Conservation (phyloP, 2,888 invertebrate species). For the Sinelater perroti region DNA sequence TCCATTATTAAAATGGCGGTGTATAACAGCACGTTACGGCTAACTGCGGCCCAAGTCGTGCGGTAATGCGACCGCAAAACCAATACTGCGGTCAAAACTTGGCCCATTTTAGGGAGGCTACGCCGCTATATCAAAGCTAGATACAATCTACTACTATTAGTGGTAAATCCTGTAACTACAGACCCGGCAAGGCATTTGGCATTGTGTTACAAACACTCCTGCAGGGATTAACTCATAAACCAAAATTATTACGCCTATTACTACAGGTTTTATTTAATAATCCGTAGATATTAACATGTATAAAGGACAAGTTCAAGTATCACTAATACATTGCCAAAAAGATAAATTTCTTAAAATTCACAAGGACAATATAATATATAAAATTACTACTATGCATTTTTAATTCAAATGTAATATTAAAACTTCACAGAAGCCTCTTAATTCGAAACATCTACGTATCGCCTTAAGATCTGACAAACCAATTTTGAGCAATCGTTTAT, state of each 20-base stretch:
- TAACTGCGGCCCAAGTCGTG: conserved; percentile 35
- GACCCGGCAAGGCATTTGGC: conserved; percentile 26
- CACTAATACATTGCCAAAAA: too few species aligned
- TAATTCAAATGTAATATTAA: too few species aligned
- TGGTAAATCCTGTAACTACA: conserved; percentile 34
- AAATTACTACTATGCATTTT: too few species aligned
- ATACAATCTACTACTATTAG: conserved; percentile 38
- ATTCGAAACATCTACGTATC: too few species aligned
- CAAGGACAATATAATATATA: too few species aligned
- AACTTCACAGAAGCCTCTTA: too few species aligned
- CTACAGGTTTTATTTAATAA: conserved; percentile 19
- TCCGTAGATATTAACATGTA: too few species aligned
- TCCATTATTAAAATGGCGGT: conserved; percentile 42
- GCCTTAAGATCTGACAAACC: too few species aligned
- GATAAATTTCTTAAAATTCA: too few species aligned
- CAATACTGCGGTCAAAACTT: conserved; percentile 42
- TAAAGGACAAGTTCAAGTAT: too few species aligned
- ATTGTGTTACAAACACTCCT: conserved; percentile 20
- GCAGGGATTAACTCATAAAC: conserved; percentile 18
- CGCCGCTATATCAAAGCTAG: conserved; percentile 39
- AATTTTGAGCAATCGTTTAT: too few species aligned
- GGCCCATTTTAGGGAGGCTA: conserved; percentile 39
- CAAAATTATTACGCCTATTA: conserved; percentile 24
- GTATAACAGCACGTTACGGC: conserved; percentile 34
- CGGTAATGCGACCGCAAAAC: conserved; percentile 44